These are phyloP conservation scores for Mandrillus leucophaeus DNA, from an alignment of 2,113 vertebrate genomes.

Conservation along the genomic window DNA sequence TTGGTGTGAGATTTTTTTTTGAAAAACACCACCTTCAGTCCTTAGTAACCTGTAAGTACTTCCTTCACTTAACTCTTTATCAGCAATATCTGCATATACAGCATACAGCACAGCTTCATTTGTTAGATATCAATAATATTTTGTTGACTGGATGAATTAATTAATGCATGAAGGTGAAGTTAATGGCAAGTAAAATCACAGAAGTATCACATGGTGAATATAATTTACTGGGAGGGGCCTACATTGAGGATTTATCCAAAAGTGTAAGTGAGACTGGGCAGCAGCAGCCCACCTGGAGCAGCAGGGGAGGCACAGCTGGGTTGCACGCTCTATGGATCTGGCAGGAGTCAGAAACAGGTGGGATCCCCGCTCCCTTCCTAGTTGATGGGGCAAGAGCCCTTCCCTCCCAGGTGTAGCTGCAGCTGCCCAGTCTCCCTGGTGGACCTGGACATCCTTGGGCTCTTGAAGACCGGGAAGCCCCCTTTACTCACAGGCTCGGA, in stretches of 20 bases:
- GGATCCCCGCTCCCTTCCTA: too few species aligned
- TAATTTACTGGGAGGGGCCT: background rate
- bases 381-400: too few species aligned
- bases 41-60: background rate
- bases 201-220: background rate
- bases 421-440: too few species aligned
- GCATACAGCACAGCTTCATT: background rate
- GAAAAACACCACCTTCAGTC: background rate
- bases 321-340: too few species aligned
- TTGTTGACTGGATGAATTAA: background rate
- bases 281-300: too few species aligned
- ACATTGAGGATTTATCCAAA: background rate
- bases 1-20: background rate
- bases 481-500: too few species aligned
- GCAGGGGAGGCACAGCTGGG: too few species aligned
- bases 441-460: too few species aligned
- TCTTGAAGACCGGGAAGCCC: too few species aligned
- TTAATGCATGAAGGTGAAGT: background rate
- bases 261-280: background rate
- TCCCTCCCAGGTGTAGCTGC: too few species aligned
- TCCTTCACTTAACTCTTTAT: background rate
- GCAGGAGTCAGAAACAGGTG: too few species aligned
- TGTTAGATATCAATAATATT: background rate
- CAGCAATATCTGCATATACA: background rate
- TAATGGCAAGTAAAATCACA: background rate